Evolutionary conservation across 2,888 invertebrate species (phyloP), one percentile per base, ranked within the genome.

Genomic region (Tachina fera): DNA sequence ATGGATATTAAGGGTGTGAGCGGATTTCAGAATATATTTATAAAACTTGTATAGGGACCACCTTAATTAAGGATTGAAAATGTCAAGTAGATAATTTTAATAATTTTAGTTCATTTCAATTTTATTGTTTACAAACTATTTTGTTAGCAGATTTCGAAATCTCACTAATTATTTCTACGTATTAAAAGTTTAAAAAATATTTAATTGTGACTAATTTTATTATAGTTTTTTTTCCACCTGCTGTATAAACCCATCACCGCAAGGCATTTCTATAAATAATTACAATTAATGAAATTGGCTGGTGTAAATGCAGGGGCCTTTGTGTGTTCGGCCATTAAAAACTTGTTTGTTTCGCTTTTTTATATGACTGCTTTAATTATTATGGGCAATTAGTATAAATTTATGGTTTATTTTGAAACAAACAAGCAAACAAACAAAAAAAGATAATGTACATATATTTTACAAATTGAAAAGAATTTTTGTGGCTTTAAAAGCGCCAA

Each of bases 341-440:
- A 14, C 2, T 43, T 19, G 3, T 22, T 41, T 14, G 31, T 58
- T 58, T 31, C 16, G 31, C 31, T 31, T 31, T 31, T 56, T 16
- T 9, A 41, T 56, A 56, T 43, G n/a, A 51, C 67, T 67, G 31
- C n/a, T 22, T 51, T 39, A 49, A 39, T 53, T 53, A 70, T 70
- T 70, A 63, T 51, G 53, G 75, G 43, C n/a, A 63, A 75, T 65
- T 75, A 63, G 41, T 43, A 56, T 43, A 14, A 70, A 53, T 68
- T 51, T 41, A 19, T 53, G 31, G 9, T 61, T 16, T 61, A 41
- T 43, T 61, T 61, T 43, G 16, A 16, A 61, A 61, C 10, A 61
- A 61, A 31, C 43, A 16, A 61, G 43, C 10, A 61, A 61, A 6
- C 31, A 31, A 61, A 16, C n/a, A 43, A 14, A 31, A 31, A 31